phyloP scores from a whole-genome alignment of 1,140 invertebrate species.

The Globodera rostochiensis region DNA sequence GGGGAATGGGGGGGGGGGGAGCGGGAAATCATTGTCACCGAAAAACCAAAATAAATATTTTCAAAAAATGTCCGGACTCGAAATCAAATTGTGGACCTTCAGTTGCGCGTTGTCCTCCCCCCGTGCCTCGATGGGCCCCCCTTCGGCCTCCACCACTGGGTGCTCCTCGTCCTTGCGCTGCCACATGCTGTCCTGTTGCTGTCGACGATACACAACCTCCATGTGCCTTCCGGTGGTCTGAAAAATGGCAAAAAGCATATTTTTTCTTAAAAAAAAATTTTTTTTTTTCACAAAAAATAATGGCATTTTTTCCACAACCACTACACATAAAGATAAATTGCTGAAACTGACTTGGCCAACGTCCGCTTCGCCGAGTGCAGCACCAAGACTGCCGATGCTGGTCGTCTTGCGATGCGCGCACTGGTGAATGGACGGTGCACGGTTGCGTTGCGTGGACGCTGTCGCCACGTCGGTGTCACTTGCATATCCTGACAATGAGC shows the following conservation, averaged over 20 bases:
- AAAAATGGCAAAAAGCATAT: not conserved
- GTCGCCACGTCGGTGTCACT: constrained; percentile 44
- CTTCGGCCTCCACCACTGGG: constrained; percentile 6
- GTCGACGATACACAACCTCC: constrained; percentile 46
- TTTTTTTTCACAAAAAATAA: too few species aligned
- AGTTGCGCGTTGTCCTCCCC: constrained; percentile 45
- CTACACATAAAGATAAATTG: too few species aligned
- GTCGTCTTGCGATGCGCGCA: constrained; percentile 21
- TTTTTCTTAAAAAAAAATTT: too few species aligned
- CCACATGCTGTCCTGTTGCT: constrained; percentile 40
- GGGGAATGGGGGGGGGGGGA: too few species aligned
- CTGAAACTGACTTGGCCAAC: not conserved
- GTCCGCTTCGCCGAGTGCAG: constrained; percentile 1
- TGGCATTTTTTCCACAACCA: too few species aligned
- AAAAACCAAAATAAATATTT: constrained; percentile 1
- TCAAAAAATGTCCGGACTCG: not conserved
- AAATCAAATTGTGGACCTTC: constrained; percentile 28
- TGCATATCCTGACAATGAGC: constrained; percentile 39
- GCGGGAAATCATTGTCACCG: too few species aligned
- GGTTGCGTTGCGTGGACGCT: constrained; percentile 8
- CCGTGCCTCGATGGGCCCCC: constrained; percentile 17
- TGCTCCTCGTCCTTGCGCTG: constrained; percentile 38
- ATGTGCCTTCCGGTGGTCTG: constrained; percentile 36
- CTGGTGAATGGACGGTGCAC: constrained; percentile 22
- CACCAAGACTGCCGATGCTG: constrained; percentile 24